Evolutionary conservation across 2,113 vertebrate genomes (phyloP).

Genomic region (Melanostigma gelatinosum): DNA sequence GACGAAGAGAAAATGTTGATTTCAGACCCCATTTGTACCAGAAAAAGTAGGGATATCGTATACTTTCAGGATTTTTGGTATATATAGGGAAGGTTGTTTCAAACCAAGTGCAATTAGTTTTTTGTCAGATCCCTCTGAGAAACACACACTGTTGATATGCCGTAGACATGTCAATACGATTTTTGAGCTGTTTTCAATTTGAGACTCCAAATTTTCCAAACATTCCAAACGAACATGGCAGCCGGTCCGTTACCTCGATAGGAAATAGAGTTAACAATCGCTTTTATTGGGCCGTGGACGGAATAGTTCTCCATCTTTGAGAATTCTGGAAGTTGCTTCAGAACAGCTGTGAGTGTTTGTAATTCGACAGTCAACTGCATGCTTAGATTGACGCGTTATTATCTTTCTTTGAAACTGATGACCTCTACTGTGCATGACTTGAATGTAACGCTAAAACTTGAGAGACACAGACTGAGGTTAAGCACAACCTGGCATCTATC

Average conservation of each 20-base stretch:
- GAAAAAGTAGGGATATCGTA: neutral
- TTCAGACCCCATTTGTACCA: neutral
- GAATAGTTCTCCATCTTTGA: neutral
- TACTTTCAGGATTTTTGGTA: neutral
- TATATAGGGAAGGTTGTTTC: neutral
- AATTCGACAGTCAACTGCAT: neutral
- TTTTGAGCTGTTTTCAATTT: neutral
- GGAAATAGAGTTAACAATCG: neutral
- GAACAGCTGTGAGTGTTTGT: neutral
- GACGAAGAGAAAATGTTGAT: constrained; percentile 12
- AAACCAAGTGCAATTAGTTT: neutral
- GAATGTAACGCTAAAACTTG: too few relatives aligned
- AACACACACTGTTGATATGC: neutral
- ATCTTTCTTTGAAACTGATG: neutral
- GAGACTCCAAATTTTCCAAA: neutral
- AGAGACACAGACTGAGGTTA: too few relatives aligned
- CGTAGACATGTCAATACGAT: neutral
- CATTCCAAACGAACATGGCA: neutral
- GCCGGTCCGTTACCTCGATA: neutral
- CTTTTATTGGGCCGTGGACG: neutral
- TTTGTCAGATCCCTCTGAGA: neutral
- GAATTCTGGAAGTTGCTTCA: neutral
- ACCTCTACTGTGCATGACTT: too few relatives aligned
- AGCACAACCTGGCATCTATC: too few relatives aligned
- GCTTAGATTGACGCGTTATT: neutral